These are phyloP conservation scores for Taenaris catops DNA, from an alignment of 2,888 invertebrate species.

Conservation along the genomic window DNA sequence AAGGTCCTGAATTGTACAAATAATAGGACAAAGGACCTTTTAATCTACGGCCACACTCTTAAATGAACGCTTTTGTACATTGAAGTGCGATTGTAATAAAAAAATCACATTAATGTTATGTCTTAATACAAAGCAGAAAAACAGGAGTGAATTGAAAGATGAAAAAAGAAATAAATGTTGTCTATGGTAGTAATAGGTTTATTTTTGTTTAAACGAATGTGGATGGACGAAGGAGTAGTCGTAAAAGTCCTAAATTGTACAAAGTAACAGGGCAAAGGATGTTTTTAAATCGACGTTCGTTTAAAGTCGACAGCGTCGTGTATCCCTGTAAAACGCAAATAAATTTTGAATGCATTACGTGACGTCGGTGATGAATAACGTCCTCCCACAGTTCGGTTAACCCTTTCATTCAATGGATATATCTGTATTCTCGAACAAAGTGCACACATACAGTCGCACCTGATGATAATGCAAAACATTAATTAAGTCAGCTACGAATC, in stretches of 20 bases:
- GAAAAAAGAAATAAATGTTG: conserved; percentile 8
- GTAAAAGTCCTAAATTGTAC: conserved; percentile 34
- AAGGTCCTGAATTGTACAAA: conserved; percentile 33
- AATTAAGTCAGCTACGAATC: conserved; percentile 8
- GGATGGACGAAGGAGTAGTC: conserved; percentile 28
- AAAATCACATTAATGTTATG: neutral
- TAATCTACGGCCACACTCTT: no score
- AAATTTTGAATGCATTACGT: conserved; percentile 69
- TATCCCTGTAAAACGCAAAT: conserved; percentile 64
- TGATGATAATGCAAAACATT: conserved; percentile 7
- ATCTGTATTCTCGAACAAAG: conserved; percentile 15
- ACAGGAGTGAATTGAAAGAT: no score
- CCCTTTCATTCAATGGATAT: conserved; percentile 44
- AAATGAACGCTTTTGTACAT: no score
- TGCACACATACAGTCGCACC: conserved; percentile 3
- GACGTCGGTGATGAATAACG: conserved; percentile 58
- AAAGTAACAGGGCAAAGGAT: conserved; percentile 37
- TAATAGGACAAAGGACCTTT: conserved; percentile 39
- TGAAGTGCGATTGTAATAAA: neutral
- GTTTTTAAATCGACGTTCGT: conserved; percentile 46
- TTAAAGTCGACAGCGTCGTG: conserved; percentile 43
- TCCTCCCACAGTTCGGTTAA: conserved; percentile 42
- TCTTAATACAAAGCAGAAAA: no score
- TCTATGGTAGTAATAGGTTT: conserved; percentile 26
- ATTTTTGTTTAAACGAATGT: conserved; percentile 47